Conservation (phyloP, 2,888 invertebrate species). For the Cenopis cana region DNA sequence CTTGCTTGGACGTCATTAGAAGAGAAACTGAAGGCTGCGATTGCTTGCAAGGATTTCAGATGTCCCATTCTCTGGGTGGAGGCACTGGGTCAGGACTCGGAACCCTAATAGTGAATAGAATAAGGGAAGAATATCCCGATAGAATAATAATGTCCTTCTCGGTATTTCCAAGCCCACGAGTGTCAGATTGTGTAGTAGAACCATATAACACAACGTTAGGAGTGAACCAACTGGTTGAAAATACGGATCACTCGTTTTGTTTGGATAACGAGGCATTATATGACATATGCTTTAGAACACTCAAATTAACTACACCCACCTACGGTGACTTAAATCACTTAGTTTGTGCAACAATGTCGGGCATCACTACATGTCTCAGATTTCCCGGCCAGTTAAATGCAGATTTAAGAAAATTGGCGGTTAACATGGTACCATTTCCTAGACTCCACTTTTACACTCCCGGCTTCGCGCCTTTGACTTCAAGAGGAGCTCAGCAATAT, state of each 20-base stretch:
- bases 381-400: slow-evolving; percentile 84
- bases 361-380: slow-evolving; percentile 92
- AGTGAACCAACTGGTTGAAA: slow-evolving; percentile 93
- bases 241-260: slow-evolving; percentile 87
- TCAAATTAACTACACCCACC: slow-evolving; percentile 90
- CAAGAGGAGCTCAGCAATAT: slow-evolving; percentile 94
- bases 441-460: slow-evolving; percentile 85
- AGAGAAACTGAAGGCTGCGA: slow-evolving; percentile 96
- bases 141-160: slow-evolving; percentile 93
- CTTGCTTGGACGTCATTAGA: slow-evolving; percentile 91
- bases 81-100: slow-evolving; percentile 82
- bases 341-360: slow-evolving; percentile 94
- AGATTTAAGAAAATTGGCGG: slow-evolving; percentile 76
- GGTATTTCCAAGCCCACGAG: slow-evolving; percentile 92
- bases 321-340: slow-evolving; percentile 93
- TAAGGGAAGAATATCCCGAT: slow-evolving; percentile 96
- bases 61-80: slow-evolving; percentile 89
- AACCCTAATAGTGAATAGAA: slow-evolving; percentile 92
- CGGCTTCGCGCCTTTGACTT: slow-evolving; percentile 88
- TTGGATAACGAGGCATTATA: slow-evolving; percentile 89
- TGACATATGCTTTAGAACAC: slow-evolving; percentile 92
- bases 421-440: slow-evolving; percentile 87
- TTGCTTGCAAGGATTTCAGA: slow-evolving; percentile 94
- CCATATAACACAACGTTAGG: slow-evolving; percentile 95
- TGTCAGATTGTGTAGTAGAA: slow-evolving; percentile 86